Evolutionary conservation across 2,888 invertebrate species (phyloP).

Genomic region (Chrysomela aeneicollis): DNA sequence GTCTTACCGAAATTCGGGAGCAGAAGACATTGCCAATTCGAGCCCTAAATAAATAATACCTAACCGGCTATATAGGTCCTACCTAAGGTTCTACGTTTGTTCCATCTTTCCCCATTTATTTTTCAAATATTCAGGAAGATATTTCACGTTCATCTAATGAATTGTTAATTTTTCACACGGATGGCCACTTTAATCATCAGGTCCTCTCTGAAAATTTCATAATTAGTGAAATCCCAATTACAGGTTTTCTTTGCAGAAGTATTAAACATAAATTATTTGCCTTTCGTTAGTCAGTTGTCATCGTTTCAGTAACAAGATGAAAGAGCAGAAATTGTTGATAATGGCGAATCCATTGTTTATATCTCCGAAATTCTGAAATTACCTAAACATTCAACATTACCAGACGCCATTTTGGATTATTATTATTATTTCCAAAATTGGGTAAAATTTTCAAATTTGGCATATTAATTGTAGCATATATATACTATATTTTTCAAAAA

Average conservation of each 20-base stretch:
- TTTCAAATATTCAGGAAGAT: slow-evolving; percentile 17
- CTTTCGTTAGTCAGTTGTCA: slow-evolving; percentile 24
- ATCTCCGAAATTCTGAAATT: too few relatives aligned
- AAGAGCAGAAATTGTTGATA: too few relatives aligned
- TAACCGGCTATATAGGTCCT: background rate
- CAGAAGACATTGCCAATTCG: background rate
- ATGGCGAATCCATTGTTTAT: too few relatives aligned
- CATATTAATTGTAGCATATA: too few relatives aligned
- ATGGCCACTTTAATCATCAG: slow-evolving; percentile 21
- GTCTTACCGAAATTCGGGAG: background rate
- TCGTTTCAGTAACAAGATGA: too few relatives aligned
- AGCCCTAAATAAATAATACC: slow-evolving; percentile 16
- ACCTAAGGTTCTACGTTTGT: slow-evolving; percentile 1
- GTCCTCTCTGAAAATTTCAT: slow-evolving; percentile 10
- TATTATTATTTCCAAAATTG: too few relatives aligned
- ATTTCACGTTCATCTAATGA: slow-evolving; percentile 7
- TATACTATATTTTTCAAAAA: too few relatives aligned
- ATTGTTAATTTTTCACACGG: slow-evolving; percentile 21
- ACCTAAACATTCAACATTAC: too few relatives aligned
- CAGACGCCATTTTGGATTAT: too few relatives aligned
- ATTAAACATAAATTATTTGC: too few relatives aligned
- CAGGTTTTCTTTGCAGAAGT: background rate
- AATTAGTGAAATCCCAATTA: slow-evolving; percentile 27
- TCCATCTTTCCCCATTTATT: slow-evolving; percentile 15
- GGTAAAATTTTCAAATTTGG: too few relatives aligned